A percentile compares a stretch with the other conserved stretches of the same genome.
phyloP scores from a whole-genome alignment of 2,888 invertebrate species.

The Tetheella fluctuosa region DNA sequence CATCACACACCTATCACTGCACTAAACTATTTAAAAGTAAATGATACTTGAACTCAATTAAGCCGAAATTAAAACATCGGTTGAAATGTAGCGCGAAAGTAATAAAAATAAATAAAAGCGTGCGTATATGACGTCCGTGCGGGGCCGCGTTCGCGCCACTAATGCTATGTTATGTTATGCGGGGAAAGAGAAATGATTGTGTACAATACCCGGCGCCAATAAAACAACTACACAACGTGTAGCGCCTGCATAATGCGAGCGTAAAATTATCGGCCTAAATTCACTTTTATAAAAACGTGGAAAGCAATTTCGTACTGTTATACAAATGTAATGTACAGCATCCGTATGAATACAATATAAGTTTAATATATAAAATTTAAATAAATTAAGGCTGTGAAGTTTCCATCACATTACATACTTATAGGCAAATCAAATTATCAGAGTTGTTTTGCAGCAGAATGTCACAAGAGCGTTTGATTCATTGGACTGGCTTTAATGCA shows the following conservation, averaged over 20 bases:
- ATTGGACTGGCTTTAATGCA: too few relatives aligned
- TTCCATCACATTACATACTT: too few relatives aligned
- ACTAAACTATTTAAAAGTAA: not conserved
- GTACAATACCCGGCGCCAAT: slow-evolving; percentile 3
- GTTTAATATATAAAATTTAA: too few relatives aligned
- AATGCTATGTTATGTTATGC: slow-evolving; percentile 23
- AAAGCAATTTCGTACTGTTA: slow-evolving; percentile 27
- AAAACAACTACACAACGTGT: slow-evolving; percentile 1
- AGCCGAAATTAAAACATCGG: slow-evolving; percentile 36
- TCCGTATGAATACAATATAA: too few relatives aligned
- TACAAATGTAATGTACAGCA: not conserved
- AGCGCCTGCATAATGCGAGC: slow-evolving; percentile 1
- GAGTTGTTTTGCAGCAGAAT: too few relatives aligned
- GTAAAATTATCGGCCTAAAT: slow-evolving; percentile 28
- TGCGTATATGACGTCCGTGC: slow-evolving; percentile 35
- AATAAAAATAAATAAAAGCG: slow-evolving; percentile 37
- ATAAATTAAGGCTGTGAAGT: too few relatives aligned
- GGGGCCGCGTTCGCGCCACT: slow-evolving; percentile 33
- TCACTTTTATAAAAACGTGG: slow-evolving; percentile 38
- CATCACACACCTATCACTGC: slow-evolving; percentile 50
- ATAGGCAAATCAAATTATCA: too few relatives aligned
- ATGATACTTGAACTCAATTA: slow-evolving; percentile 4
- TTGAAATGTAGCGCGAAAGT: slow-evolving; percentile 37
- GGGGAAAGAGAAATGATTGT: slow-evolving; percentile 13
- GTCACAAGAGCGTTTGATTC: too few relatives aligned